Evolutionary conservation across 2,113 vertebrate species (phyloP), one percentile per base, ranked within the genome.

Genomic region (Danio rerio): DNA sequence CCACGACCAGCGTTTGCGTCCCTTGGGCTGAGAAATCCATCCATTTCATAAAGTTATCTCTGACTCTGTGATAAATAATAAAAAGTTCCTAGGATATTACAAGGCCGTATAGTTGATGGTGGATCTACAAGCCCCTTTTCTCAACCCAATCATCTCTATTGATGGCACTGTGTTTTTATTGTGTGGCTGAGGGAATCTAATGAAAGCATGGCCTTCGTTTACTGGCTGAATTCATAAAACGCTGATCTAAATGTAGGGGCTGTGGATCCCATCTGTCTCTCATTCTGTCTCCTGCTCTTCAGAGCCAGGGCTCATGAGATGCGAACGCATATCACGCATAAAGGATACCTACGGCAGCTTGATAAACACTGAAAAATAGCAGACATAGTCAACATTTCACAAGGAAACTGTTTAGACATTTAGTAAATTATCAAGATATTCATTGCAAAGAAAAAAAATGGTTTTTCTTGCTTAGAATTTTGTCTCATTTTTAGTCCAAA

Each of bases 161-260:
- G 71, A 76, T 56, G 61, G 53, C 69, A 55, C 71, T 49, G 75
- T 69, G 53, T 85, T 71, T 80, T 85, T 85, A 83, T 79, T 80
- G 76, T 78, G 61, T 83, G 45, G 62, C 76, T 61, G 62, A 80
- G 70, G 18, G 53, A 80, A 82, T 75, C 18, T 55, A 85, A 83
- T 80, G 40, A 85, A 82, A 83, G 72, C 45, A 16, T 5, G 6
- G 49, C 2, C 55, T 40, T 47, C 16, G 62, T 75, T 82, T 50
- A 42, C 68, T 61, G 78, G 63, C 70, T 70, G 75, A 78, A 78
- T 81, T 82, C 69, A 85, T 85, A 66, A 85, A 85, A 56, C 12
- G 21, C 58, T 78, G 56, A 56, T 72, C 53, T 82, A 66, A 83
- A 80, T 82, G 62, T 59, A 80, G 15, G 16, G 47, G 9, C 45